These are phyloP conservation scores for Cephus sareptanus DNA, from an alignment of 2,888 invertebrate species.

Conservation along the genomic window DNA sequence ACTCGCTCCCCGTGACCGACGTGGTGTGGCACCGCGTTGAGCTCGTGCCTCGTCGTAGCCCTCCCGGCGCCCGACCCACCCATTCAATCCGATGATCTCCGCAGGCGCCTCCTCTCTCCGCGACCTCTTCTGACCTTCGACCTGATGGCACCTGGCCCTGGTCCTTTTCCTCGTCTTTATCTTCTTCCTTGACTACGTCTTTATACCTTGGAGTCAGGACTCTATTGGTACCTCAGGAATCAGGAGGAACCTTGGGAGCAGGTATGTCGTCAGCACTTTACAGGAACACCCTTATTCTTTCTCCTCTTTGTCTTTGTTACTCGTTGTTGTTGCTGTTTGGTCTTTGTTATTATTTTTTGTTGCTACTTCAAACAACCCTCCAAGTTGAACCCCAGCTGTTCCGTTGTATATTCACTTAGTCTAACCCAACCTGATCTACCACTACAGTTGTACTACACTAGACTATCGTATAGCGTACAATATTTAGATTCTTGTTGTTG, in stretches of 20 bases:
- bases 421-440: background rate
- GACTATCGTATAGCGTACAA: background rate
- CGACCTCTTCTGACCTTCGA: conserved; percentile 32
- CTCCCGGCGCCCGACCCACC: conserved; percentile 61
- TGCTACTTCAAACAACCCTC: background rate
- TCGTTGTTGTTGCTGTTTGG: background rate
- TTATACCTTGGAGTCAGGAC: background rate
- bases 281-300: background rate
- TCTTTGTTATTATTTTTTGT: background rate
- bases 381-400: background rate
- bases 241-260: background rate
- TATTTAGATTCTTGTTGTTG: background rate
- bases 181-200: conserved; percentile 8
- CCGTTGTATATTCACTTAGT: background rate
- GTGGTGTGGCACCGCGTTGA: conserved; percentile 61
- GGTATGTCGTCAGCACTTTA: background rate
- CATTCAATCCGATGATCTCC: conserved; percentile 61
- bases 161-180: background rate
- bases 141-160: background rate
- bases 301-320: background rate
- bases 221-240: conserved; percentile 18
- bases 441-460: background rate
- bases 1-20: conserved; percentile 56
- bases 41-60: conserved; percentile 59
- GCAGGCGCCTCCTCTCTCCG: conserved; percentile 44